A percentile compares a stretch with the other conserved stretches of the same genome.
These are phyloP conservation scores for Aurelia aurita DNA, from an alignment of 30 jellyfish, hydroid and myxozoan genomes.

Conservation along the genomic window DNA sequence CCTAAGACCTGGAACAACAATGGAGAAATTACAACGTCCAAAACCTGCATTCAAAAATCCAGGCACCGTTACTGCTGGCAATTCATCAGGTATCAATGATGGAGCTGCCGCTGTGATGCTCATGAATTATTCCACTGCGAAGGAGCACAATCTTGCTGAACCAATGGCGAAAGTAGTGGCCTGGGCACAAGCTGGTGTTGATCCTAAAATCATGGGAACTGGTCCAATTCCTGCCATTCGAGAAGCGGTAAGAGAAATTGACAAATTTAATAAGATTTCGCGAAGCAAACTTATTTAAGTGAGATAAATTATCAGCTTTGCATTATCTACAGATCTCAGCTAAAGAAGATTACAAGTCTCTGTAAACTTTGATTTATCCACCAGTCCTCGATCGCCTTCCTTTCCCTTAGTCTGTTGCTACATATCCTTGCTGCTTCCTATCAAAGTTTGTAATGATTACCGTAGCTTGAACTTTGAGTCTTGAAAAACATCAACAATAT, in stretches of 20 bases:
- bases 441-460: too few species aligned
- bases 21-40: slow-evolving; percentile 50
- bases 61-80: slow-evolving; percentile 98
- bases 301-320: too few species aligned
- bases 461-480: too few species aligned
- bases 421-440: too few species aligned
- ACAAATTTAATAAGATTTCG: too few species aligned
- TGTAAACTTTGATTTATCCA: too few species aligned
- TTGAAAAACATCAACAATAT: too few species aligned
- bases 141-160: slow-evolving; percentile 24
- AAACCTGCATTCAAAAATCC: slow-evolving; percentile 81
- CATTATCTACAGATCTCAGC: too few species aligned
- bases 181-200: slow-evolving; percentile 98
- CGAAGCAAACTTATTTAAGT: too few species aligned
- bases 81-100: slow-evolving; percentile 92
- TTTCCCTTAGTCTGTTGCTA: too few species aligned
- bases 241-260: slow-evolving; percentile 65
- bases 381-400: too few species aligned
- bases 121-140: slow-evolving; percentile 53
- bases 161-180: slow-evolving; percentile 89
- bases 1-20: slow-evolving; percentile 84
- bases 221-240: slow-evolving; percentile 95
- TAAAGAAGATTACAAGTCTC: too few species aligned
- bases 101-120: slow-evolving; percentile 97
- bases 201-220: slow-evolving; percentile 94